Conservation (phyloP, 2,113 vertebrate genomes). For the Ictidomys tridecemlineatus region DNA sequence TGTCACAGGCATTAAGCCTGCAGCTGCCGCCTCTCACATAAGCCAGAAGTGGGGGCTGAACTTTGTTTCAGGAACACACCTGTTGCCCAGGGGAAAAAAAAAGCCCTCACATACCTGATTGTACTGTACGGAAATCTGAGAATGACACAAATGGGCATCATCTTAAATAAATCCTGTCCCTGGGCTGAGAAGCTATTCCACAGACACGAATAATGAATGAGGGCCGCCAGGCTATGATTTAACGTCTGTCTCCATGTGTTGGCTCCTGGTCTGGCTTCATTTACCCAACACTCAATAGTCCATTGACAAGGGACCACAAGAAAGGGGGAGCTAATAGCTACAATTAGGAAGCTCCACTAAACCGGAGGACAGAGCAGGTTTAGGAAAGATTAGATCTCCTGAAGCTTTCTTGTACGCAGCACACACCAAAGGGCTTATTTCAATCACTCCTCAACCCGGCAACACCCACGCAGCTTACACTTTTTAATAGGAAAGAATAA, state of each 20-base stretch:
- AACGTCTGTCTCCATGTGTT: slow-evolving; percentile 58
- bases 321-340: slow-evolving; percentile 73
- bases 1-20: slow-evolving; percentile 87
- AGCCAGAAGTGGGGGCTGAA: slow-evolving; percentile 85
- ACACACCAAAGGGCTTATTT: slow-evolving; percentile 71
- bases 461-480: background rate
- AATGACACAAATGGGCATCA: slow-evolving; percentile 64
- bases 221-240: slow-evolving; percentile 73
- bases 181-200: slow-evolving; percentile 61
- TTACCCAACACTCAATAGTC: slow-evolving; percentile 77
- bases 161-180: slow-evolving; percentile 78
- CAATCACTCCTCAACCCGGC: slow-evolving; percentile 50
- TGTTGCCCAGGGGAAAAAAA: slow-evolving; percentile 84
- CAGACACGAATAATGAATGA: slow-evolving; percentile 71
- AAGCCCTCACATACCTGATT: slow-evolving; percentile 86
- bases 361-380: slow-evolving; percentile 71
- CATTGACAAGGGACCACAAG: slow-evolving; percentile 81
- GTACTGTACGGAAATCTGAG: slow-evolving; percentile 86
- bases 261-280: slow-evolving; percentile 71
- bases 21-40: slow-evolving; percentile 88
- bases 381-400: slow-evolving; percentile 80
- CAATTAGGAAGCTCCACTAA: slow-evolving; percentile 79
- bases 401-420: slow-evolving; percentile 55
- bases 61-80: slow-evolving; percentile 90
- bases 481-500: slow-evolving; percentile 58